phyloP scores from a whole-genome alignment of 2,888 invertebrate species.

The Caenorhabditis drosophilae region DNA sequence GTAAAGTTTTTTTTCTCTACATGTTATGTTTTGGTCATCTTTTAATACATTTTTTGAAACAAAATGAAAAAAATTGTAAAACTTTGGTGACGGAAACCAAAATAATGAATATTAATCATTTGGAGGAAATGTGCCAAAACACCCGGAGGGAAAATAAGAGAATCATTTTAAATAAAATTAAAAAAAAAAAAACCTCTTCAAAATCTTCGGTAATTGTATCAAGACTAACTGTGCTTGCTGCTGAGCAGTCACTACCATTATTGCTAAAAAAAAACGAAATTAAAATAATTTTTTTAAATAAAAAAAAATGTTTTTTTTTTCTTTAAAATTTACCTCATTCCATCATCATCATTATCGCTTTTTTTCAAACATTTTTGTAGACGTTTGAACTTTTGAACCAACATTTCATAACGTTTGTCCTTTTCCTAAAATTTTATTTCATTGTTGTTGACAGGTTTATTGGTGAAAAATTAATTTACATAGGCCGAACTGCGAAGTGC shows the following conservation, averaged over 20 bases:
- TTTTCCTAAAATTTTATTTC: conserved; percentile 55
- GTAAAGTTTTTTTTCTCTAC: no score
- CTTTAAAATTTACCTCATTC: conserved; percentile 32
- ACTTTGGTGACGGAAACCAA: no score
- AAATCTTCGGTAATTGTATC: conserved; percentile 67
- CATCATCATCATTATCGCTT: conserved; percentile 40
- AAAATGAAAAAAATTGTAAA: no score
- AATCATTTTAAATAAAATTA: no score
- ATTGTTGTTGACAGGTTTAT: no score
- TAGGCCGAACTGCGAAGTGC: conserved; percentile 60
- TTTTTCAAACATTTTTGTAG: conserved; percentile 46
- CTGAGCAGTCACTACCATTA: conserved; percentile 61
- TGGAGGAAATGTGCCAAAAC: no score
- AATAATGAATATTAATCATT: no score
- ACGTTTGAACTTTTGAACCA: conserved; percentile 62
- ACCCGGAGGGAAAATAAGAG: no score
- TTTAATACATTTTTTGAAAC: no score
- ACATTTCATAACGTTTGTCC: conserved; percentile 61
- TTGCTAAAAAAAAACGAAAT: conserved; percentile 38
- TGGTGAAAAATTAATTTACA: conserved; percentile 33
- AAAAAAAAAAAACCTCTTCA: no score
- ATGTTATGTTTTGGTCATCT: no score
- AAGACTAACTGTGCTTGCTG: conserved; percentile 57
- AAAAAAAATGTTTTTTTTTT: not conserved
- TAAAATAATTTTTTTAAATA: not conserved